phyloP scores from a whole-genome alignment of 2,113 vertebrate genomes.

The Equus quagga region DNA sequence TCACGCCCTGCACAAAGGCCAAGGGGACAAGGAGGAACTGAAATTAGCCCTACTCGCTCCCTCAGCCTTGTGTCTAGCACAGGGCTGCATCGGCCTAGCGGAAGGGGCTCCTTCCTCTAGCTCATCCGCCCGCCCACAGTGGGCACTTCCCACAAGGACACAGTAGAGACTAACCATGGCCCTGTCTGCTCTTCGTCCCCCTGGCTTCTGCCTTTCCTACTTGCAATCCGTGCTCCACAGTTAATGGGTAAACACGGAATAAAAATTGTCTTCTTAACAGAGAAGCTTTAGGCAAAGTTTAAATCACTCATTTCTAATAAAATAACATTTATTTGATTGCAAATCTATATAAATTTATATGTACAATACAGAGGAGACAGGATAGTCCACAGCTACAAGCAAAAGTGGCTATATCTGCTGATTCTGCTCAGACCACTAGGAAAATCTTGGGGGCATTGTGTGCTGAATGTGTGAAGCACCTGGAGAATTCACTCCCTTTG shows the following conservation, averaged over 20 bases:
- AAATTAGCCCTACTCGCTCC: too few species aligned
- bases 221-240: neutral
- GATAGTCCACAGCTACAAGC: neutral
- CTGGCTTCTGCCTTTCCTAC: neutral
- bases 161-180: neutral
- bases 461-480: neutral
- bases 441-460: accelerated
- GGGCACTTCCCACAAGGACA: neutral
- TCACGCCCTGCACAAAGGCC: neutral
- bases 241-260: neutral
- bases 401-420: neutral
- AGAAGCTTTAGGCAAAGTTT: neutral
- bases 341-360: neutral
- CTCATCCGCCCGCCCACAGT: neutral
- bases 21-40: neutral
- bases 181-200: neutral
- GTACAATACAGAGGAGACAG: neutral
- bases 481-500: neutral
- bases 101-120: neutral
- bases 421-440: neutral
- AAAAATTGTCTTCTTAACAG: neutral
- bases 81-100: accelerated
- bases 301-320: neutral
- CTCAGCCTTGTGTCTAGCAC: neutral
- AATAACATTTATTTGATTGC: neutral